Base-by-base conservation (phyloP, 2,797 vertebrate species). In the Petrocephalus schoutedeni region DNA sequence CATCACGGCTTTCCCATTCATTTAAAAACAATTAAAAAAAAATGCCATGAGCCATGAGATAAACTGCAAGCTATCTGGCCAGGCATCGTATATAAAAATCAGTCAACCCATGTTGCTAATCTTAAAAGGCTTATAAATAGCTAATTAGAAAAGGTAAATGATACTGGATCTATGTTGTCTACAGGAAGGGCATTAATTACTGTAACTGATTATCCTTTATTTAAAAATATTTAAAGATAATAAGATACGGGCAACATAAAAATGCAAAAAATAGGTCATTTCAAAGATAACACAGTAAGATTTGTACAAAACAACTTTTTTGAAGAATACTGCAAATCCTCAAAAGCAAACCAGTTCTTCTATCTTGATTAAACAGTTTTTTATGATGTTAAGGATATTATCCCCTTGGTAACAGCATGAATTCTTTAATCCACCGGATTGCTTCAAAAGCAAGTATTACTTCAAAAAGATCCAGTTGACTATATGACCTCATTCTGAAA, bases 91-190 rank as follows among this genome's bases (percentile, higher is more conserved):
- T 92, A 92, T 90, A 91, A 86, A 92, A 89, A 95, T 94, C 92
- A 93, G 91, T 88, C 86, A 89, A 89, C 90, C 92, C 91, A 92
- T 92, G 91, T 91, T 91, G 91, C 93, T 92, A 93, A 94, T 94
- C 93, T 94, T 94, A 93, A 91, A 89, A 90, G 89, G 86, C 85
- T 94, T 92, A 95, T 96, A 91, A 95, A 96, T 95, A 92, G 90
- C 94, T 95, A 92, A 96, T 94, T 89, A 89, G 49, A 88, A 88
- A 90, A 89, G 89, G 91, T 90, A 93, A 94, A 90, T 87, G 89
- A 90, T 89, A 91, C 91, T 92, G 87, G 90, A 91, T 90, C 74
- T 88, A 95, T 89, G 88, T 91, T 77, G 88, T 88, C 51, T 92
- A 89, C 93, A 94, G 93, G 94, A 92, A 94, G 93, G 91, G 91